Conservation (phyloP, 2,113 vertebrate species). For the Tragelaphus strepsiceros region DNA sequence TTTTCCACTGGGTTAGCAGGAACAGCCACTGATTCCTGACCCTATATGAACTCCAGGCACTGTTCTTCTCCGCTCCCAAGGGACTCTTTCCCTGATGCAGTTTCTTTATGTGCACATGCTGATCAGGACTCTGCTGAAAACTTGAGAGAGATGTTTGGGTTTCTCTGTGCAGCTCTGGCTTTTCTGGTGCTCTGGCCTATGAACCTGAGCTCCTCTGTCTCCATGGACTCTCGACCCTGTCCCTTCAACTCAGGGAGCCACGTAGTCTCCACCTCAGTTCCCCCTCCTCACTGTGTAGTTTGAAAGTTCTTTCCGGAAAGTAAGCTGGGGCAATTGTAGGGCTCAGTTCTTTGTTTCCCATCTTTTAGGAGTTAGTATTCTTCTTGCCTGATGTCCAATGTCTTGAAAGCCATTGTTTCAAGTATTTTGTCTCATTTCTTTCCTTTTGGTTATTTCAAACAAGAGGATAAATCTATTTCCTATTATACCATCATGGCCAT, state of each 20-base stretch:
- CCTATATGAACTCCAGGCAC: neutral
- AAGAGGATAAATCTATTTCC: neutral
- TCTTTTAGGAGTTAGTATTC: neutral
- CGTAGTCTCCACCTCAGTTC: neutral
- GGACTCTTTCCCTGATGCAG: neutral
- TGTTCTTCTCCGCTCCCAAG: neutral
- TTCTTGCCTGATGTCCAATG: neutral
- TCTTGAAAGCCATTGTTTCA: neutral
- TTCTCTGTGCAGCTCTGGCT: neutral
- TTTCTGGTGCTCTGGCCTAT: neutral
- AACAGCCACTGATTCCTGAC: neutral
- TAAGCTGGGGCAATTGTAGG: neutral
- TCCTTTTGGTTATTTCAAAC: neutral
- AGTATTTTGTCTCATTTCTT: neutral
- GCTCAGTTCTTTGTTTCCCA: neutral
- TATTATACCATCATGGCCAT: neutral
- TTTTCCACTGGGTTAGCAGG: neutral
- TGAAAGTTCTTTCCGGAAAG: neutral
- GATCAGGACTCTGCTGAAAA: neutral
- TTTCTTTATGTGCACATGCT: neutral
- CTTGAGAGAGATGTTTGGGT: neutral
- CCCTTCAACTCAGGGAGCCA: neutral
- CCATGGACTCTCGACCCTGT: neutral
- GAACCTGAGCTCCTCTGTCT: neutral
- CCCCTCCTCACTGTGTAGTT: neutral